These are phyloP conservation scores for Onychomys leucogaster DNA, from an alignment of 2,797 vertebrate species.

Conservation along the genomic window DNA sequence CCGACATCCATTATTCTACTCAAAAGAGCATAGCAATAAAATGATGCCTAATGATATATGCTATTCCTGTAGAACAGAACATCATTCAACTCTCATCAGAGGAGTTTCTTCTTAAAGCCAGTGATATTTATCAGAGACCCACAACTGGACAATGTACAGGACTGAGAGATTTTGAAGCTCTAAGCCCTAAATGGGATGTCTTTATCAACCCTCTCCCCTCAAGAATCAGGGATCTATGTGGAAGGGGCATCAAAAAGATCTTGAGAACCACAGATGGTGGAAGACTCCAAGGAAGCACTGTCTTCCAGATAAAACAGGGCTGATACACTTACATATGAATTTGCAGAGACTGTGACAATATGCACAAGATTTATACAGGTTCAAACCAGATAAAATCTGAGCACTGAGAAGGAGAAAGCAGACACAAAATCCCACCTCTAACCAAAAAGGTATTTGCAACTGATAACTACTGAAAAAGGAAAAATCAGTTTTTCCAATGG, in stretches of 20 bases:
- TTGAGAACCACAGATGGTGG: not conserved
- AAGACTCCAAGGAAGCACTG: not conserved
- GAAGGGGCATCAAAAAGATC: not conserved
- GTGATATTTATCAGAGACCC: not conserved
- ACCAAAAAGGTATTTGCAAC: not conserved
- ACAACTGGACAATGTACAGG: not conserved
- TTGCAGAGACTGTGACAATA: not conserved
- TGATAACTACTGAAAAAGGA: not conserved
- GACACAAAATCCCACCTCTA: not conserved
- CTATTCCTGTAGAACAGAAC: not conserved
- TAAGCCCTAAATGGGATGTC: not conserved
- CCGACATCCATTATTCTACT: not conserved
- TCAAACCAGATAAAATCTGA: not conserved
- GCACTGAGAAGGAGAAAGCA: not conserved
- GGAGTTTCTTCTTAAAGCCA: not conserved
- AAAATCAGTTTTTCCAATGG: not conserved
- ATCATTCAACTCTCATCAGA: not conserved
- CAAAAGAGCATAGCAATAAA: not conserved
- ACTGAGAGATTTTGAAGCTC: not conserved
- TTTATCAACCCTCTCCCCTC: not conserved
- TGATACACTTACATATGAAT: not conserved
- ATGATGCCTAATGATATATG: not conserved
- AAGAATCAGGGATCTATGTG: not conserved
- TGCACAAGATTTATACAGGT: not conserved
- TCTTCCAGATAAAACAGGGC: not conserved